phyloP scores from a whole-genome alignment of 2,113 vertebrate genomes.

The Meleagris gallopavo region DNA sequence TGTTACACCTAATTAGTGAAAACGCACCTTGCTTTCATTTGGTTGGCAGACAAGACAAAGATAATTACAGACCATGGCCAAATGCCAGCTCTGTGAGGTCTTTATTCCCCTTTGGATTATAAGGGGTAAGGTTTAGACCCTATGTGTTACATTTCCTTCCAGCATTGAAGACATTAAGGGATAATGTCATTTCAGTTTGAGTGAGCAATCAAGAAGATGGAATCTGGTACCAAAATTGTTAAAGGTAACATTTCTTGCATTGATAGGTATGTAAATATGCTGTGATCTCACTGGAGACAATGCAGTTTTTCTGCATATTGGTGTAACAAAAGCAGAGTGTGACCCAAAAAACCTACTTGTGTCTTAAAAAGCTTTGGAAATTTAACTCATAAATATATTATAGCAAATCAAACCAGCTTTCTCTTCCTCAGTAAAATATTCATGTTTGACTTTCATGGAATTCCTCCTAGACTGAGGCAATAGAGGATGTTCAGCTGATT shows the following conservation, averaged over 20 bases:
- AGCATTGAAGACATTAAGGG: not conserved
- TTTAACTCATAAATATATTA: constrained; percentile 61
- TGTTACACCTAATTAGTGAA: not conserved
- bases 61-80: constrained; percentile 1
- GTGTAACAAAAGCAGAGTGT: not conserved
- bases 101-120: not conserved
- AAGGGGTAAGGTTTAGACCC: not conserved
- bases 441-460: constrained; percentile 54
- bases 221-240: not conserved
- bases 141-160: not conserved
- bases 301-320: not conserved
- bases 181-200: not conserved
- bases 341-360: constrained; percentile 13
- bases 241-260: not conserved
- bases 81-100: not conserved
- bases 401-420: constrained; percentile 16
- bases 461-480: constrained; percentile 39
- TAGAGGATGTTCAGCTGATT: constrained; percentile 18
- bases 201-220: not conserved
- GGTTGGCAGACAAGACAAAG: constrained; percentile 41
- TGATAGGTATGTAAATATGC: not conserved
- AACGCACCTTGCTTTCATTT: constrained; percentile 46
- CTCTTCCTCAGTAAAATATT: constrained; percentile 59
- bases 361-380: constrained; percentile 47
- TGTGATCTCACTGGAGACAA: not conserved